Percentiles rank a stretch among this genome's conserved stretches.
These are phyloP conservation scores for Loris lydekkerianus DNA, from an alignment of 2,797 vertebrate species.

Conservation along the genomic window DNA sequence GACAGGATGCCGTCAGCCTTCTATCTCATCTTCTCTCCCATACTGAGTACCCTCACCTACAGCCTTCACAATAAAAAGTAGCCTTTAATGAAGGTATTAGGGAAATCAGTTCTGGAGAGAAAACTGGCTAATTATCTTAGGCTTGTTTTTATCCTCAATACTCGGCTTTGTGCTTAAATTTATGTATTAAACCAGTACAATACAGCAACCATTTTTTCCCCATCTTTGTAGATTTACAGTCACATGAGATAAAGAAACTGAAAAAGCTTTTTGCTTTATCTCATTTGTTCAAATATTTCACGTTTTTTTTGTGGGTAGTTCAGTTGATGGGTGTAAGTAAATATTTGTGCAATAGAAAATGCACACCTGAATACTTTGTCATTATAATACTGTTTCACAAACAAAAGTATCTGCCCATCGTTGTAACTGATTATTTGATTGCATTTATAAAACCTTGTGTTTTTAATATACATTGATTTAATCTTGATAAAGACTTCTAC, in stretches of 20 bases:
- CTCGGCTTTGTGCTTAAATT: background rate
- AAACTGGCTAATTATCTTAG: background rate
- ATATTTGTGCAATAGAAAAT: background rate
- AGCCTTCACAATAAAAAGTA: slow-evolving; percentile 69
- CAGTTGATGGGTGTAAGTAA: background rate
- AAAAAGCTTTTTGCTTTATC: background rate
- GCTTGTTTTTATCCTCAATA: background rate
- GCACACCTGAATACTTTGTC: background rate
- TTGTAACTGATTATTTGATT: background rate
- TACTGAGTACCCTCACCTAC: slow-evolving; percentile 76
- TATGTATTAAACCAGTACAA: background rate
- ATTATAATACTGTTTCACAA: background rate
- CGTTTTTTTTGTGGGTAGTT: background rate
- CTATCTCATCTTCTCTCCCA: slow-evolving; percentile 67
- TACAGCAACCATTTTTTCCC: background rate
- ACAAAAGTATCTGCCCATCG: too few relatives aligned
- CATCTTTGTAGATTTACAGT: background rate
- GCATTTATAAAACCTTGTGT: background rate
- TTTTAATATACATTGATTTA: background rate
- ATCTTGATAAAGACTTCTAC: background rate
- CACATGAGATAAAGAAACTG: background rate
- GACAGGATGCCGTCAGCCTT: slow-evolving; percentile 59
- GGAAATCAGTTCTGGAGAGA: background rate
- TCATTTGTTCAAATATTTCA: background rate
- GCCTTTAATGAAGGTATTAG: background rate